Evolutionary conservation across 2,113 vertebrate genomes (phyloP), one percentile per base, ranked within the genome.

Genomic region (Erythrocercus mccallii): DNA sequence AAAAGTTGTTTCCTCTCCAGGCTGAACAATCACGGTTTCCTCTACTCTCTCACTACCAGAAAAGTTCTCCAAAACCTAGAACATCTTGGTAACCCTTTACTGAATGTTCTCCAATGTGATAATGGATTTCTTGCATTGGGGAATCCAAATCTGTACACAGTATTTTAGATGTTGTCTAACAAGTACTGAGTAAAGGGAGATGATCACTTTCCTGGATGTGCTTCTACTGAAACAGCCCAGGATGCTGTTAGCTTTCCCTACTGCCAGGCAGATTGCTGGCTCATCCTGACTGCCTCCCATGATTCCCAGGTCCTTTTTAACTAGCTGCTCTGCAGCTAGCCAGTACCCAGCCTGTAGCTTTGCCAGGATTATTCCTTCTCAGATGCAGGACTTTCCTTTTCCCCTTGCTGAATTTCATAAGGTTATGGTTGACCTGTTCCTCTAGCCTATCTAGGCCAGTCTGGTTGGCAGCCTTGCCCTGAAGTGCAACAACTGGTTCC

Each of bases 21-120:
- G 61, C 57, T 69, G 40, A 84, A 31, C 16, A 81, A 87, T 7
- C 33, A 51, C 31, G 19, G 20, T 64, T 74, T 74, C 23, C 38
- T 19, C 20, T 47, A 45, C 18, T 20, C 9, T 93, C 12, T 73
- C 6, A 1, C 50, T 56, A 30, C 14, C 10, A 31, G 10, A 72
- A 31, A 80, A 81, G 25, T 48, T 23, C 70, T 93, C 23, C 42
- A 90, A 85, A 64, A 21, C n/a, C 31, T 31, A 57, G 28, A 74
- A 22, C 20, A n/a, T 22, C 42, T 56, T 66, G 15, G 21, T 74
- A 84, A 30, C 35, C 33, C 30, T 73, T 30, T 73, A 44, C 58
- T 82, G 74, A 85, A 60, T 1, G 0, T 57, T 6, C 7, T 79
- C 11, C 38, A 74, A 1, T 2, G 1, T 60, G n/a, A 44, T 9